These are phyloP conservation scores for Hypanus sabinus DNA, from an alignment of 2,113 vertebrate genomes.

Conservation along the genomic window DNA sequence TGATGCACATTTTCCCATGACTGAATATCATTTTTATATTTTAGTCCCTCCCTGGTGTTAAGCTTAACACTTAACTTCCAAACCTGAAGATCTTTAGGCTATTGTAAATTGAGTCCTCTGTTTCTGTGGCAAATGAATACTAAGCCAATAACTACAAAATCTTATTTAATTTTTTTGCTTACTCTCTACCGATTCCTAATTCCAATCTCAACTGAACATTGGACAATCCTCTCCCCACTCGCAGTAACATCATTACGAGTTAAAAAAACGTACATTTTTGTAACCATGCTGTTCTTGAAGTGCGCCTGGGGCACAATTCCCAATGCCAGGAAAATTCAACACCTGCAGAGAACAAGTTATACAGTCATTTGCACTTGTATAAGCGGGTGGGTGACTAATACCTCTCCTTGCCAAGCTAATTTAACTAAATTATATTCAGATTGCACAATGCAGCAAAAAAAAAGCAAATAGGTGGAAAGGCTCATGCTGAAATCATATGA, in stretches of 20 bases:
- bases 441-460: neutral
- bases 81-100: neutral
- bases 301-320: conserved; percentile 2
- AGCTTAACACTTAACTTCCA: neutral
- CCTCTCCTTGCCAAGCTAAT: neutral
- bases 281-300: conserved; percentile 5
- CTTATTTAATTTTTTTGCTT: neutral
- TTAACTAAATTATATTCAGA: neutral
- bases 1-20: neutral
- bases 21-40: neutral
- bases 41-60: neutral
- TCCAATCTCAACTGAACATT: neutral
- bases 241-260: neutral
- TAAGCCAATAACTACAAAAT: neutral
- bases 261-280: neutral
- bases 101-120: neutral
- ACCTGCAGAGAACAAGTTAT: neutral
- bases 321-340: conserved; percentile 1
- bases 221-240: neutral
- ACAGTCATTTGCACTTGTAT: neutral
- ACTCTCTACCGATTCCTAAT: neutral
- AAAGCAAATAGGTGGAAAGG: neutral
- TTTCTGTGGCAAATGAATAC: neutral
- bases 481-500: neutral
- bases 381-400: neutral